Base-by-base conservation (phyloP, 2,113 vertebrate species). In the Anarrhichthys ocellatus region DNA sequence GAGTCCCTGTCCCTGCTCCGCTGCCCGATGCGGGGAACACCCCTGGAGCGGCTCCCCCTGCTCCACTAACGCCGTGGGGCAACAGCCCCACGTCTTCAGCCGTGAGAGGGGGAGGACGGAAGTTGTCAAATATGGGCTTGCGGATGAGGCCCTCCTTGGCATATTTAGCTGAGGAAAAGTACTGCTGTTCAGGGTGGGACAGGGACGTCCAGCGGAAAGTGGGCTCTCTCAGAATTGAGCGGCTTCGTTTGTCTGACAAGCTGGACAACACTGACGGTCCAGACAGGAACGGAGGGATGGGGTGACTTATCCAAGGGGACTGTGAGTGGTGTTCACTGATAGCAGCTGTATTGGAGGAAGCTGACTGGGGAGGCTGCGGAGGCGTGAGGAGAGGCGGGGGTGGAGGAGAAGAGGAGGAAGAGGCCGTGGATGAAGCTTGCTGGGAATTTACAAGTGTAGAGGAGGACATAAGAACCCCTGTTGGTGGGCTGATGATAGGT, bases 101-200 rank as follows among this genome's bases (percentile, higher is more conserved):
- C 0, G 98, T 99, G n/a, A 99, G 96, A 0, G 98, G 98, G 0
- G 98, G 98, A 65, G 98, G 96, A 38, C 98, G 95, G 88, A 99
- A 99, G 93, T 99, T 99, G 93, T 99, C 98, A 65, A 99, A 99
- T 82, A 99, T 95, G 0, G 98, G 98, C 90, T 99, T 99, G 76
- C 98, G 96, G 73, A 99, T 99, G 32, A 99, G 98, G 78, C 98
- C 98, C 94, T 99, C 98, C 96, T 99, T 99, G 95, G 98, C 98
- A 83, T 99, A 99, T 91, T 99, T 99, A 72, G 98, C 98, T 76
- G 98, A 99, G 75, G 98, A 99, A 92, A 99, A 99, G 94, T 97
- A 99, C 85, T 97, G 97, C 6, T 97, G 96, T 74, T 97, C 97
- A 8, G 97, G 95, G 79, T 97, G 94, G 77, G 97, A 96, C 68